A percentile compares a stretch with the other conserved stretches of the same genome.
These are phyloP conservation scores for Zaprionus ghesquierei DNA, from an alignment of 1,140 invertebrate genomes.

Conservation along the genomic window DNA sequence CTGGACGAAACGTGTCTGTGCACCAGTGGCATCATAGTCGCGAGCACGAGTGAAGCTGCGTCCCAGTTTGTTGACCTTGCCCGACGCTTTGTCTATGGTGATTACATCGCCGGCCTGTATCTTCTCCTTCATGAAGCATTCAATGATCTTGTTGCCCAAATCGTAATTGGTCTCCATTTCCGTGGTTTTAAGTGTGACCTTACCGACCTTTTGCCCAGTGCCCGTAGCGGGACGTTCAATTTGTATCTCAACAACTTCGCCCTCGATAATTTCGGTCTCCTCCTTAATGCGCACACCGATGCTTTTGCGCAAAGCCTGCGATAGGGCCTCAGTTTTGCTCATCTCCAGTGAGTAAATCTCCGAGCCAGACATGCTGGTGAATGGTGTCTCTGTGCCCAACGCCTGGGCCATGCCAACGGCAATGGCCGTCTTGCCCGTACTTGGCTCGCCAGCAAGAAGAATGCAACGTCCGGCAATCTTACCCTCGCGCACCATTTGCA, in stretches of 20 bases:
- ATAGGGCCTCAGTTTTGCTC: slow-evolving; percentile 99
- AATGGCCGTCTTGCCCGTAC: slow-evolving; percentile 98
- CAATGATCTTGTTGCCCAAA: slow-evolving; percentile 99
- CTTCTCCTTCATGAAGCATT: slow-evolving; percentile 98
- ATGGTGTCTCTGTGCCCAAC: slow-evolving; percentile 97
- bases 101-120: slow-evolving; percentile 98
- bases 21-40: slow-evolving; percentile 98
- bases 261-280: slow-evolving; percentile 99
- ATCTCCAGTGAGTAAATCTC: slow-evolving; percentile 99
- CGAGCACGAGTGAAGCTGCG: slow-evolving; percentile 97
- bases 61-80: slow-evolving; percentile 97
- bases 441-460: slow-evolving; percentile 97
- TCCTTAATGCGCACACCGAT: slow-evolving; percentile 99
- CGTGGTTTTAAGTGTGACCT: slow-evolving; percentile 98
- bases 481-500: slow-evolving; percentile 99
- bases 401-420: slow-evolving; percentile 98
- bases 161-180: slow-evolving; percentile 99
- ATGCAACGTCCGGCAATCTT: slow-evolving; percentile 99
- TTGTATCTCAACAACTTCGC: slow-evolving; percentile 99
- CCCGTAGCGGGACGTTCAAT: slow-evolving; percentile 96
- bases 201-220: slow-evolving; percentile 94
- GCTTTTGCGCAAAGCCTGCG: slow-evolving; percentile 98
- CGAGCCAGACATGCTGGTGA: slow-evolving; percentile 97
- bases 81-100: slow-evolving; percentile 98
- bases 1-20: slow-evolving; percentile 97